Percentiles rank a stretch among this genome's conserved stretches.
Conservation (phyloP, 2,888 invertebrate genomes). For the Sepioteuthis lessoniana region DNA sequence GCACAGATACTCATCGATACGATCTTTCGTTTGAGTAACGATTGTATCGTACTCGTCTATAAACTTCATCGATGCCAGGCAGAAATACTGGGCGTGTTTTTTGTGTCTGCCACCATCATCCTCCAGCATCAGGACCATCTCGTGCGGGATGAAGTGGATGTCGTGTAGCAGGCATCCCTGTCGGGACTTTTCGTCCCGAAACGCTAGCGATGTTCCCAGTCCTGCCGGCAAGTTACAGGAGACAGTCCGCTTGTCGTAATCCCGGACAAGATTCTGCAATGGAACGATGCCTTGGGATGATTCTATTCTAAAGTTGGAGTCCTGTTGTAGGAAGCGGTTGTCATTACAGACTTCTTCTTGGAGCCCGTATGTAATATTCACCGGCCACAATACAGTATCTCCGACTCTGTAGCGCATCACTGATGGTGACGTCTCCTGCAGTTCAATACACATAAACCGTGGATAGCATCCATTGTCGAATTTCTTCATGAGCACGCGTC, state of each 20-base stretch:
- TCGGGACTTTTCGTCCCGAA: conserved; percentile 56
- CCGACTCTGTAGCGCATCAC: conserved; percentile 65
- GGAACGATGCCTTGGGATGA: conserved; percentile 51
- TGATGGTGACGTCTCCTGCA: conserved; percentile 60
- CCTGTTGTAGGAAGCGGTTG: conserved; percentile 56
- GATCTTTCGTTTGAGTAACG: conserved; percentile 58
- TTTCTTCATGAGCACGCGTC: conserved; percentile 59
- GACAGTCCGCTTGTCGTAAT: conserved; percentile 50
- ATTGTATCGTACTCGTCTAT: conserved; percentile 60
- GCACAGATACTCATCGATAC: conserved; percentile 58
- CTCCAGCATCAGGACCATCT: conserved; percentile 51
- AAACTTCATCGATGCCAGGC: conserved; percentile 60
- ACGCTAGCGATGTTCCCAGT: conserved; percentile 56
- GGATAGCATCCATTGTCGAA: conserved; percentile 70
- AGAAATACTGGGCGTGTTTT: conserved; percentile 56
- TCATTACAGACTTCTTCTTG: conserved; percentile 60
- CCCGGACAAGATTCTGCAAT: conserved; percentile 53
- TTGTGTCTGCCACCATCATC: conserved; percentile 50
- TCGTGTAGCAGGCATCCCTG: conserved; percentile 61
- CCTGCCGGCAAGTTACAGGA: conserved; percentile 54
- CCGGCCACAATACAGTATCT: conserved; percentile 64
- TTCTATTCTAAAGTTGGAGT: conserved; percentile 54
- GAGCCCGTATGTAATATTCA: conserved; percentile 55
- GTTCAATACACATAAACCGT: conserved; percentile 65
- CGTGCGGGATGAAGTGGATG: conserved; percentile 51